Conservation (phyloP, 2,113 vertebrate species). For the Hypocryptadius cinnamomeus region DNA sequence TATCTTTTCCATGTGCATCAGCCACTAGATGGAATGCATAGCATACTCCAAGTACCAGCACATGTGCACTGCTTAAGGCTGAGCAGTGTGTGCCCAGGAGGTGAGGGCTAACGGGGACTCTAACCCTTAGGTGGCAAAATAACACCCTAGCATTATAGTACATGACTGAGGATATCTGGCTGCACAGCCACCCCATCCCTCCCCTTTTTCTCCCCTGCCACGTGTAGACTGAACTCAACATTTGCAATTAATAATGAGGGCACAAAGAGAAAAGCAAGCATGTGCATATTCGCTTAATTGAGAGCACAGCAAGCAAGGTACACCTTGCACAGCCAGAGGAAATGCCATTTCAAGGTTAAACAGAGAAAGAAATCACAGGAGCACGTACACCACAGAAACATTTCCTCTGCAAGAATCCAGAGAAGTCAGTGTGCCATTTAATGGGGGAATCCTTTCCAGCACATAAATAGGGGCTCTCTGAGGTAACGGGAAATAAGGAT, state of each 20-base stretch:
- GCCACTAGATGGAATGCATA: background rate
- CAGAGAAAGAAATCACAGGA: background rate
- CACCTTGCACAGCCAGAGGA: background rate
- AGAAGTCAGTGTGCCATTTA: background rate
- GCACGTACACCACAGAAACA: background rate
- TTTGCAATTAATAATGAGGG: background rate
- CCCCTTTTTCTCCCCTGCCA: background rate
- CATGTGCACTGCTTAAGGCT: accelerated
- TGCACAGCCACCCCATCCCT: background rate
- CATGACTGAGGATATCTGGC: background rate
- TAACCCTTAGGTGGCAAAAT: background rate
- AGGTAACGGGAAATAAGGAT: background rate
- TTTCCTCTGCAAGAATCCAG: background rate
- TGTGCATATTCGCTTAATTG: background rate
- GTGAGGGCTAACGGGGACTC: background rate
- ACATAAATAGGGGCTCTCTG: background rate
- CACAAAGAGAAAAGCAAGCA: background rate
- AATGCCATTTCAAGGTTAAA: background rate
- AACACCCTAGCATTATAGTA: background rate
- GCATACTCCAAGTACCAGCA: background rate
- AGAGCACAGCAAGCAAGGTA: background rate
- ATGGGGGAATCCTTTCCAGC: background rate
- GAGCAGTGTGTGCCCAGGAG: background rate
- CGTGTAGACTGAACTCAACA: background rate
- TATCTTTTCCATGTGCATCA: background rate